Conservation (phyloP, 2,113 vertebrate species). For the Poeciliopsis occidentalis region DNA sequence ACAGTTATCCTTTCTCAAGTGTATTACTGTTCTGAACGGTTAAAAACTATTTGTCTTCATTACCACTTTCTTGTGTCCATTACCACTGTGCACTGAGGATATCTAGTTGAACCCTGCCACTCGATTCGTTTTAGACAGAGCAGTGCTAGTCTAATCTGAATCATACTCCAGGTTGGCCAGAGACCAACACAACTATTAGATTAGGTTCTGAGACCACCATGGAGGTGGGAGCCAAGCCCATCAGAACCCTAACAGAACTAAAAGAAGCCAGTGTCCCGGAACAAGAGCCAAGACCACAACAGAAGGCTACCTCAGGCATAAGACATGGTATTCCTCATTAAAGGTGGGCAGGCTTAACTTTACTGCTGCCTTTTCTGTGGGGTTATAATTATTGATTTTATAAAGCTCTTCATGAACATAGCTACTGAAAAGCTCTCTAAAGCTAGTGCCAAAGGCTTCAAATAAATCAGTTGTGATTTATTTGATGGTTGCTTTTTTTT, state of each 20-base stretch:
- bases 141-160: constrained; percentile 42
- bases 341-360: constrained; percentile 19
- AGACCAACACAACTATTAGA: constrained; percentile 42
- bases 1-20: neutral
- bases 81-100: constrained; percentile 23
- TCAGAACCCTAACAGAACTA: constrained; percentile 44
- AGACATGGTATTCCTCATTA: too few species aligned
- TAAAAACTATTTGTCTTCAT: neutral
- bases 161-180: constrained; percentile 35
- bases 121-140: constrained; percentile 43
- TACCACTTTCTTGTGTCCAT: neutral
- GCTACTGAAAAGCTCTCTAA: constrained; percentile 41
- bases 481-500: constrained; percentile 24
- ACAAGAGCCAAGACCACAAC: constrained; percentile 39
- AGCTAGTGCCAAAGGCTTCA: too few species aligned
- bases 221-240: constrained; percentile 54
- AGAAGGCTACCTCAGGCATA: constrained; percentile 6
- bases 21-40: neutral
- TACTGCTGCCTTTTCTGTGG: constrained; percentile 16
- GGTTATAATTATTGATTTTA: constrained; percentile 49
- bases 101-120: constrained; percentile 37
- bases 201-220: constrained; percentile 66
- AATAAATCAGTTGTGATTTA: constrained; percentile 36
- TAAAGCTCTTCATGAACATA: constrained; percentile 41
- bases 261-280: constrained; percentile 38